Evolutionary conservation across 2,113 vertebrate species (phyloP).

Genomic region (Oreocharis arfaki): DNA sequence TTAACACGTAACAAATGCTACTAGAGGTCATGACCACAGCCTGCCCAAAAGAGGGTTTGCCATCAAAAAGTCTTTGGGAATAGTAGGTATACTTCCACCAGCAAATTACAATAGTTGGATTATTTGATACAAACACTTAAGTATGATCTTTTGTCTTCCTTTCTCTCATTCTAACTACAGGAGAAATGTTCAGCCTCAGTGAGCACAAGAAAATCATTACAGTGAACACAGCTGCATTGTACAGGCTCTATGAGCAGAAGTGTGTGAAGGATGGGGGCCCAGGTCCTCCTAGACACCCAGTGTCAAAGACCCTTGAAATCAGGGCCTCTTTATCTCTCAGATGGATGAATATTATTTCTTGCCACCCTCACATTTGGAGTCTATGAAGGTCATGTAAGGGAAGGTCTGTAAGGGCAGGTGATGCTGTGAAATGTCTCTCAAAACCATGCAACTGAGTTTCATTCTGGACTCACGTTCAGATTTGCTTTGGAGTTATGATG

Average conservation of each 20-base stretch:
- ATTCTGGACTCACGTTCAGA: neutral
- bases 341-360: neutral
- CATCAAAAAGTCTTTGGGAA: neutral
- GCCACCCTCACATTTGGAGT: neutral
- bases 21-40: neutral
- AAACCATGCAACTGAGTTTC: neutral
- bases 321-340: neutral
- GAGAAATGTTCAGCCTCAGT: neutral
- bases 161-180: neutral
- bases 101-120: neutral
- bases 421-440: neutral
- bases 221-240: neutral
- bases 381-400: neutral
- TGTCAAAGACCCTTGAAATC: neutral
- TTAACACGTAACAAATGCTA: accelerated
- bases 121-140: neutral
- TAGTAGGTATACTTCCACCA: neutral
- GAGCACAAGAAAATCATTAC: neutral
- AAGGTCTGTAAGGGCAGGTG: neutral
- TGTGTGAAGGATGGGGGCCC: neutral
- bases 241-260: neutral
- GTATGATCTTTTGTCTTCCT: neutral
- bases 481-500: neutral
- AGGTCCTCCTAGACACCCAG: neutral
- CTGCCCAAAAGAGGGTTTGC: neutral